These are phyloP conservation scores for Peromyscus melanophrys DNA, from an alignment of 2,797 vertebrate genomes.

Conservation along the genomic window DNA sequence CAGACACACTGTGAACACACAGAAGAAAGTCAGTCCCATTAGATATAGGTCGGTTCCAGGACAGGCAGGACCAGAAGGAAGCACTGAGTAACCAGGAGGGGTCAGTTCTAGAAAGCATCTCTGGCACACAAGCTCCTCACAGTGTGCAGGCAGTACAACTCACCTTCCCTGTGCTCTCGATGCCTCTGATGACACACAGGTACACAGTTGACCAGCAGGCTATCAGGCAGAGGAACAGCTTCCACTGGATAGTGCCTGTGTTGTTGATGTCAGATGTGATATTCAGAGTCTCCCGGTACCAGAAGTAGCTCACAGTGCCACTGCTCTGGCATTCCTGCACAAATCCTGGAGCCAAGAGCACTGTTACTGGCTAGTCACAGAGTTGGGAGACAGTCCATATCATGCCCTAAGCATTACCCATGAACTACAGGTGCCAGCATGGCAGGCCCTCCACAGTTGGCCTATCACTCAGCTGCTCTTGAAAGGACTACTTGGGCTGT, in stretches of 20 bases:
- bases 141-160: not conserved
- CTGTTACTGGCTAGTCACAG: not conserved
- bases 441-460: not conserved
- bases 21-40: not conserved
- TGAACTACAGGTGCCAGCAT: not conserved
- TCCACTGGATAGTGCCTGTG: slow-evolving; percentile 92
- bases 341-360: slow-evolving; percentile 86
- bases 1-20: not conserved
- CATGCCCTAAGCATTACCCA: not conserved
- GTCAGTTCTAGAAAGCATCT: not conserved
- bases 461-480: not conserved
- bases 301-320: slow-evolving; percentile 94
- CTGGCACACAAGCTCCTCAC: not conserved
- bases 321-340: slow-evolving; percentile 92
- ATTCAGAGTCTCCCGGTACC: slow-evolving; percentile 96
- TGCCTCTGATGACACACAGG: slow-evolving; percentile 94
- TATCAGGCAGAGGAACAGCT: slow-evolving; percentile 92
- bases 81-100: too few relatives aligned
- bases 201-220: slow-evolving; percentile 93
- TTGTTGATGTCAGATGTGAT: slow-evolving; percentile 89
- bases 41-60: not conserved
- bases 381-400: not conserved
- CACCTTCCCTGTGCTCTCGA: slow-evolving; percentile 95
- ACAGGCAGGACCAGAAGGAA: not conserved
- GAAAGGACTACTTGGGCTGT: not conserved